Evolutionary conservation across 2,113 vertebrate species (phyloP).

Genomic region (Himantopus leucocephalus): DNA sequence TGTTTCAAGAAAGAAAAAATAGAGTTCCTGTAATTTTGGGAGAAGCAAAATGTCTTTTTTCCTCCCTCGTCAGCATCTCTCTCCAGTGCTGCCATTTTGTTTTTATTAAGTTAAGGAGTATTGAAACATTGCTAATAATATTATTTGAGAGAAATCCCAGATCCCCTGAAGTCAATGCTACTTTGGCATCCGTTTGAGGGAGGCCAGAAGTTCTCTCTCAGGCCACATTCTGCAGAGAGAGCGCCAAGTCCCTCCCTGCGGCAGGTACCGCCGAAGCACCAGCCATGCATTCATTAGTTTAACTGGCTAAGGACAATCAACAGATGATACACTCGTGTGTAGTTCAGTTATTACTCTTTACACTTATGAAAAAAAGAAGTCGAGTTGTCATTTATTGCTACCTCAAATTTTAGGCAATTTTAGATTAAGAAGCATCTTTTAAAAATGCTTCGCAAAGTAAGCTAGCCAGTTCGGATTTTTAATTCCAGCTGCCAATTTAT

Average conservation of each 20-base stretch:
- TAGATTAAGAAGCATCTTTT: background rate
- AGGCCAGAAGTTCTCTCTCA: background rate
- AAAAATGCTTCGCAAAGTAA: background rate
- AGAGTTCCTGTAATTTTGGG: background rate
- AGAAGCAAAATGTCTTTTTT: background rate
- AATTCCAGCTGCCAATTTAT: background rate
- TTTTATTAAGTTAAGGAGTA: conserved; percentile 26
- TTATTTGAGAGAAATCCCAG: conserved; percentile 43
- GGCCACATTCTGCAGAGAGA: background rate
- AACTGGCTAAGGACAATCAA: background rate
- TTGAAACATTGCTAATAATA: background rate
- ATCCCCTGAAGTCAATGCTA: background rate
- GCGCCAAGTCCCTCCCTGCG: background rate
- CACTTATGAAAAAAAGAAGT: background rate
- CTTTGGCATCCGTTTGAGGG: background rate
- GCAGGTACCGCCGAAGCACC: background rate
- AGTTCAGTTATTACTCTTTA: background rate
- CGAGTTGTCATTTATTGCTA: background rate
- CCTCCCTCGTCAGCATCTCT: background rate
- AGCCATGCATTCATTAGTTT: background rate
- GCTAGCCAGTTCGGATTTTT: background rate
- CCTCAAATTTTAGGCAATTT: background rate
- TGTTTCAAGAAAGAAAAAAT: background rate
- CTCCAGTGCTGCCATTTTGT: background rate
- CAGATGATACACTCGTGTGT: no score